Conservation (phyloP, 2,888 invertebrate species). For the Tipula lateralis region DNA sequence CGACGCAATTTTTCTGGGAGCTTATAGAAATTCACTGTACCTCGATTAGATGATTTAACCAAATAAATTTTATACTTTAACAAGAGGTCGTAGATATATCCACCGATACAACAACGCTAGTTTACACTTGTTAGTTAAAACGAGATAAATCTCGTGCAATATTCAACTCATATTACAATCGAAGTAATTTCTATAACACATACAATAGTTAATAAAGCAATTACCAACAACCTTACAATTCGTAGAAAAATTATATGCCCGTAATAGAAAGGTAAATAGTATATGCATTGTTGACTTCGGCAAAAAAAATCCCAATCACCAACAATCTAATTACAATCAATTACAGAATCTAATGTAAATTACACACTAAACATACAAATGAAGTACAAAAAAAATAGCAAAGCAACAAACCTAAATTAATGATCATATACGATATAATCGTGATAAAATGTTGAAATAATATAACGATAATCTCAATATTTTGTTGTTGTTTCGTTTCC, state of each 20-base stretch:
- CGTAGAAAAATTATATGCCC: not conserved
- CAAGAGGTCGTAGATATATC: too few relatives aligned
- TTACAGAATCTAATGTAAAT: conserved; percentile 6
- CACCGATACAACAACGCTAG: too few relatives aligned
- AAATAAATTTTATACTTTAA: too few relatives aligned
- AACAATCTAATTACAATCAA: conserved; percentile 24
- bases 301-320: not conserved
- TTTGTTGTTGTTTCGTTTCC: not conserved
- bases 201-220: not conserved
- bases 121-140: too few relatives aligned
- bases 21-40: too few relatives aligned
- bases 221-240: not conserved
- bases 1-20: too few relatives aligned
- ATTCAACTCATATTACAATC: not conserved
- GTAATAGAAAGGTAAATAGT: not conserved
- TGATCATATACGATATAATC: not conserved
- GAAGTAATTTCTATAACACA: not conserved
- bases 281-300: not conserved
- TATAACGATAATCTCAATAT: not conserved
- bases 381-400: not conserved
- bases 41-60: too few relatives aligned
- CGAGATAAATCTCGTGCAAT: not conserved
- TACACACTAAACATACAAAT: not conserved
- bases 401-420: conserved; percentile 19
- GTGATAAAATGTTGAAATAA: conserved; percentile 13